Evolutionary conservation across 2,888 invertebrate species (phyloP).

Genomic region (Erebia palarica): DNA sequence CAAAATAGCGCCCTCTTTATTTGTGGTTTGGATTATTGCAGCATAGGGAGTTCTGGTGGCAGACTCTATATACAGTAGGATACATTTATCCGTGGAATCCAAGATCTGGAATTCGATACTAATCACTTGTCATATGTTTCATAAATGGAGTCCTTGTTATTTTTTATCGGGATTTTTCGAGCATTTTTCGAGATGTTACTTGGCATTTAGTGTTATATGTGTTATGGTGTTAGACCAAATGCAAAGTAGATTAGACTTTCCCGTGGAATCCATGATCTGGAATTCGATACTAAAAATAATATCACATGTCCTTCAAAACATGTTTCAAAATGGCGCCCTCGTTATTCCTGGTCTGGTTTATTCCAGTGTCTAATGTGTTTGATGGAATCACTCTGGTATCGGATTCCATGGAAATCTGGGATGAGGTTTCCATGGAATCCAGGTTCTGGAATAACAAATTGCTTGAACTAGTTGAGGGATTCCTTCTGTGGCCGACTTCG

Average conservation of each 20-base stretch:
- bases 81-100: slow-evolving; percentile 54
- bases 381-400: slow-evolving; percentile 46
- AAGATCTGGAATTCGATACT: slow-evolving; percentile 59
- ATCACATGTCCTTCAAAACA: slow-evolving; percentile 73
- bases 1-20: slow-evolving; percentile 74
- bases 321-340: slow-evolving; percentile 77
- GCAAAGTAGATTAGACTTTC: slow-evolving; percentile 61
- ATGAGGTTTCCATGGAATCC: slow-evolving; percentile 61
- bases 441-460: slow-evolving; percentile 70
- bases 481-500: slow-evolving; percentile 61
- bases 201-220: too few relatives aligned
- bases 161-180: slow-evolving; percentile 68
- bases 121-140: slow-evolving; percentile 73
- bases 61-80: too few relatives aligned
- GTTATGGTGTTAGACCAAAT: slow-evolving; percentile 48
- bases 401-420: slow-evolving; percentile 61
- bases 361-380: slow-evolving; percentile 62
- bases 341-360: slow-evolving; percentile 72
- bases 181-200: slow-evolving; percentile 57
- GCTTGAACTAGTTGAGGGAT: slow-evolving; percentile 69
- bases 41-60: slow-evolving; percentile 54
- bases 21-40: slow-evolving; percentile 71
- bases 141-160: slow-evolving; percentile 75
- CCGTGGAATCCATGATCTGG: slow-evolving; percentile 62
- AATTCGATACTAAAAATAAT: slow-evolving; percentile 48